Evolutionary conservation across 2,797 vertebrate genomes (phyloP).

Genomic region (Siniperca scherzeri): DNA sequence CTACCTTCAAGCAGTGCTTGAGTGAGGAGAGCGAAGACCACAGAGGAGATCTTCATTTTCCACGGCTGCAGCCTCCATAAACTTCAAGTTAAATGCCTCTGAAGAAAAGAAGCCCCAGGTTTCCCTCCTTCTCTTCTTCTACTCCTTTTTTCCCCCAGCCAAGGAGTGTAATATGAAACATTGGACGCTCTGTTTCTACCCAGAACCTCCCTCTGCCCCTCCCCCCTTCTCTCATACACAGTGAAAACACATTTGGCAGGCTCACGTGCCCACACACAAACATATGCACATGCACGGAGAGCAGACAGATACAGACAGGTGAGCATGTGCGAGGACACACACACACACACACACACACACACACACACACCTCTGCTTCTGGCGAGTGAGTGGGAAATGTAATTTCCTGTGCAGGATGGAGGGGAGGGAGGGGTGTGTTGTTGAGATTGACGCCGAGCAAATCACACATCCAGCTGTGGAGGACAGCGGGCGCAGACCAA

Average conservation of each 20-base stretch:
- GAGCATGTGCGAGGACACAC: conserved; percentile 35
- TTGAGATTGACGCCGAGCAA: conserved; percentile 66
- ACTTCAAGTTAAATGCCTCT: conserved; percentile 74
- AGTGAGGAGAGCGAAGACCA: conserved; percentile 83
- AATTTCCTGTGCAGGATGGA: conserved; percentile 74
- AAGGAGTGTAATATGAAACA: conserved; percentile 85
- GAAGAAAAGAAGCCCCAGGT: conserved; percentile 69
- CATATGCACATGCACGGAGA: conserved; percentile 17
- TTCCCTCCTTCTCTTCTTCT: conserved; percentile 57
- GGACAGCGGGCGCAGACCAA: conserved; percentile 52
- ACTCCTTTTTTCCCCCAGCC: conserved; percentile 18
- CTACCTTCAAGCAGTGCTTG: conserved; percentile 83
- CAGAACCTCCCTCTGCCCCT: conserved; percentile 71
- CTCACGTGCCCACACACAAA: conserved; percentile 39
- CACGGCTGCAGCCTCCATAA: conserved; percentile 83
- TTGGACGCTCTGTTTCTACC: conserved; percentile 73
- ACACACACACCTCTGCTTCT: conserved; percentile 48
- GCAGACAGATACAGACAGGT: conserved; percentile 53
- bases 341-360: conserved; percentile 46
- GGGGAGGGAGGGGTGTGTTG: conserved; percentile 40
- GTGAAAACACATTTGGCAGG: conserved; percentile 60
- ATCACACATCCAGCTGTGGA: conserved; percentile 82
- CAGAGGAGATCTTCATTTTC: conserved; percentile 88
- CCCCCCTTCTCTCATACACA: conserved; percentile 58
- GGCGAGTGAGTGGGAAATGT: conserved; percentile 69